These are phyloP conservation scores for Macroglossus sobrinus DNA, from an alignment of 2,113 vertebrate genomes.

Conservation along the genomic window DNA sequence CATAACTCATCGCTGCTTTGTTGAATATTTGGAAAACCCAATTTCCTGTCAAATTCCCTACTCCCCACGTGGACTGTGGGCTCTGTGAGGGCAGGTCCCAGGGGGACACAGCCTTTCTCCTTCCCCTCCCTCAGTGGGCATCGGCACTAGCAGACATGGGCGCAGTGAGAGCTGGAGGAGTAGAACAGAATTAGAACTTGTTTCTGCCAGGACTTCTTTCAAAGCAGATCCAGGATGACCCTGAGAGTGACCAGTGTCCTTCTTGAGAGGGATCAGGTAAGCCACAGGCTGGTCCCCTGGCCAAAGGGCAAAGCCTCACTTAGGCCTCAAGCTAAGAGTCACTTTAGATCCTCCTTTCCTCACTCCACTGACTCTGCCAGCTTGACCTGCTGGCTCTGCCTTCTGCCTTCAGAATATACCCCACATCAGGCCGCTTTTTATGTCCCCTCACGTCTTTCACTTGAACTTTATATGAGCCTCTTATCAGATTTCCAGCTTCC, in stretches of 20 bases:
- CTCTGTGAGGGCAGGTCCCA: neutral
- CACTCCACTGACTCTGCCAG: neutral
- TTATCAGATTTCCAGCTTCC: neutral
- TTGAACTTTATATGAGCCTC: neutral
- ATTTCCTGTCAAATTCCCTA: neutral
- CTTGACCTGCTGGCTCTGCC: neutral
- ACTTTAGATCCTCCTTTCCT: neutral
- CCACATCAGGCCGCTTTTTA: neutral
- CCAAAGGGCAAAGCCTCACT: neutral
- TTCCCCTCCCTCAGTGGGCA: neutral
- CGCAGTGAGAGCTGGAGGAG: neutral
- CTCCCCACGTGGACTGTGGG: too few species aligned
- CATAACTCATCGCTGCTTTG: fast-evolving
- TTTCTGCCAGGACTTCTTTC: neutral
- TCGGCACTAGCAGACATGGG: fast-evolving
- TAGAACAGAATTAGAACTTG: neutral
- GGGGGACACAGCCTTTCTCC: neutral
- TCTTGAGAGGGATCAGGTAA: neutral
- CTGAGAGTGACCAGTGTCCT: neutral
- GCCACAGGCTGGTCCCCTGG: neutral
- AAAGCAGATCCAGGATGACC: too few species aligned
- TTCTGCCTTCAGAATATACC: neutral
- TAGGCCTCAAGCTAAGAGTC: neutral
- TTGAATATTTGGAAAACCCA: neutral
- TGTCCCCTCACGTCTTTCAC: neutral